Evolutionary conservation across 2,113 vertebrate species (phyloP).

Genomic region (Brevimyrus niger): DNA sequence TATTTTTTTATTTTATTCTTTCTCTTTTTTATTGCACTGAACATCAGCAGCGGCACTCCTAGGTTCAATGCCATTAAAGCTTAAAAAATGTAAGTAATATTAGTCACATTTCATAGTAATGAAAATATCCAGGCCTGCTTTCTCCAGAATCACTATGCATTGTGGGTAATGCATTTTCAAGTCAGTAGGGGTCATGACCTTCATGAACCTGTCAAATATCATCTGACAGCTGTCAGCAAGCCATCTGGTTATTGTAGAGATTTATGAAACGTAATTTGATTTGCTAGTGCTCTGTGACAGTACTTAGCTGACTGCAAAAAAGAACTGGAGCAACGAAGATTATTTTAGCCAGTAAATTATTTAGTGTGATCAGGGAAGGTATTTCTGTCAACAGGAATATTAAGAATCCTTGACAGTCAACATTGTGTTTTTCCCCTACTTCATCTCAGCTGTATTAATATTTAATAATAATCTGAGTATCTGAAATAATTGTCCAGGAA

Average conservation of each 20-base stretch:
- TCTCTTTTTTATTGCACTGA: background rate
- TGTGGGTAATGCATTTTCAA: background rate
- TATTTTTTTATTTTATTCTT: too few relatives aligned
- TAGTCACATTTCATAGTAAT: background rate
- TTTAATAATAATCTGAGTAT: background rate
- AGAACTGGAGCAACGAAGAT: background rate
- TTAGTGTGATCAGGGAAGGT: background rate
- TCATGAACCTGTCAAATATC: background rate
- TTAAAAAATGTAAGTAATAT: background rate
- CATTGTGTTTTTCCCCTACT: background rate
- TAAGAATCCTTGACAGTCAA: background rate
- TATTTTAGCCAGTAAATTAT: background rate
- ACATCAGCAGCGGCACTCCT: background rate
- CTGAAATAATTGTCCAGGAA: background rate
- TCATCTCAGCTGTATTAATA: constrained; percentile 7
- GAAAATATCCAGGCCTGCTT: background rate
- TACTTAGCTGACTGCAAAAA: background rate
- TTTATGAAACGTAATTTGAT: constrained; percentile 2
- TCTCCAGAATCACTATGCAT: background rate
- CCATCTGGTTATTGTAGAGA: background rate
- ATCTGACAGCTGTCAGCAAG: background rate
- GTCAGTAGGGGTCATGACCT: background rate
- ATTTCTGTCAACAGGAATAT: background rate
- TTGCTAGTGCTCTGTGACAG: background rate
- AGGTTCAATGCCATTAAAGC: background rate